Percentiles rank a stretch among this genome's conserved stretches.
phyloP scores from a whole-genome alignment of 2,797 vertebrate species.

The Hyperoplus lanceolatus region DNA sequence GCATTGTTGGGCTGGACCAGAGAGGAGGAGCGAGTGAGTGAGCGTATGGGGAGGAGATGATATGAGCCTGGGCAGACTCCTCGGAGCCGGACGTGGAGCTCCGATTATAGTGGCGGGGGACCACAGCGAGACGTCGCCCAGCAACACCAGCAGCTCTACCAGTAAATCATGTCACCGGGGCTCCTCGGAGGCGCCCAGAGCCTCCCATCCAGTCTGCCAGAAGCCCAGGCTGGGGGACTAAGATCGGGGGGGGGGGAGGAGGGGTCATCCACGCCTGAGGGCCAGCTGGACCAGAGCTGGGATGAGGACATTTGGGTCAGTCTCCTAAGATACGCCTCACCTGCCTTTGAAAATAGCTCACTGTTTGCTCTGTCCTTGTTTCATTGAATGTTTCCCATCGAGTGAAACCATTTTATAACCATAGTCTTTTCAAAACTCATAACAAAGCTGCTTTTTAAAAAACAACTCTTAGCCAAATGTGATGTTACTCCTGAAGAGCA shows the following conservation, averaged over 20 bases:
- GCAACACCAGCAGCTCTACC: constrained; percentile 74
- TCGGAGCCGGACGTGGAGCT: constrained; percentile 80
- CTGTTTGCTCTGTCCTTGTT: background rate
- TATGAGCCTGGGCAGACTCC: constrained; percentile 78
- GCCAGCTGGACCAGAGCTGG: constrained; percentile 21
- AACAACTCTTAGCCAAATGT: background rate
- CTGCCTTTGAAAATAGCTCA: constrained; percentile 24
- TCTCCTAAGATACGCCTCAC: constrained; percentile 31
- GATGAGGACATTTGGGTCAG: constrained; percentile 31
- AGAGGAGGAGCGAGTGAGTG: constrained; percentile 41
- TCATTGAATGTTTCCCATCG: background rate
- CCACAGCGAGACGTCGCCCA: constrained; percentile 78
- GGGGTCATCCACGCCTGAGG: constrained; percentile 28
- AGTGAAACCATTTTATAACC: background rate
- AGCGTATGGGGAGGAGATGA: constrained; percentile 51
- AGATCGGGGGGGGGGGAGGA: constrained; percentile 12
- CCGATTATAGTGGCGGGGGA: constrained; percentile 82
- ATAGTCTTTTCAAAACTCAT: constrained; percentile 1
- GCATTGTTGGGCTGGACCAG: constrained; percentile 37
- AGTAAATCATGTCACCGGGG: constrained; percentile 81
- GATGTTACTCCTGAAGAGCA: background rate
- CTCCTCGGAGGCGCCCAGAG: constrained; percentile 70
- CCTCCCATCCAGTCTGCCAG: constrained; percentile 65
- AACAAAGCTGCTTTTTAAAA: constrained; percentile 1
- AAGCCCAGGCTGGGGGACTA: constrained; percentile 38